A percentile compares a stretch with the other conserved stretches of the same genome.
Conservation (phyloP, 37 sponge, comb jelly and placozoan genomes). For the Lycopodina hypogea region DNA sequence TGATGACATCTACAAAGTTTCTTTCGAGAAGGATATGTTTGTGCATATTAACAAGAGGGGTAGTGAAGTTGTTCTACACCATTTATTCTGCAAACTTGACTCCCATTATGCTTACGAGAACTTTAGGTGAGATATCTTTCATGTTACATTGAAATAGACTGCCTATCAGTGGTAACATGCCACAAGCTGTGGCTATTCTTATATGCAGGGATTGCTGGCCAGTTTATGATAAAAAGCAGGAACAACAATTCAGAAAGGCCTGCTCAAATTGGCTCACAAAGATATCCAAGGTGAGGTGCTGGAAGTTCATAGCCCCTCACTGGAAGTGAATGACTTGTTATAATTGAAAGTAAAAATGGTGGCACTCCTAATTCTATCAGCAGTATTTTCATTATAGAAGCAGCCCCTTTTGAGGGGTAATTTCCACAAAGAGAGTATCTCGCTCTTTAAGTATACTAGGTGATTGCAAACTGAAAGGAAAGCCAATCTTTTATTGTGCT, state of each 20-base stretch:
- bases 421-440: no score
- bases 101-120: conserved; percentile 46
- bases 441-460: no score
- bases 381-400: no score
- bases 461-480: no score
- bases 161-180: background rate
- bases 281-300: conserved; percentile 61
- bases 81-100: conserved; percentile 66
- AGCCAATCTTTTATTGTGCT: no score
- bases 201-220: conserved; percentile 82
- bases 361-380: no score
- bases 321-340: no score
- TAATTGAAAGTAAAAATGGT: no score
- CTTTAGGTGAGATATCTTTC: conserved; percentile 51
- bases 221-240: conserved; percentile 82
- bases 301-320: no score
- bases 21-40: conserved; percentile 69
- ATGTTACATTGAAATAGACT: background rate
- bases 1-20: conserved; percentile 61
- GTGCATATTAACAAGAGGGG: conserved; percentile 74
- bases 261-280: conserved; percentile 60
- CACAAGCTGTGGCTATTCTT: background rate
- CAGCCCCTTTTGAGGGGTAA: no score
- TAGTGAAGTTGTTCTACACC: conserved; percentile 79
- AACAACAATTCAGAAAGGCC: conserved; percentile 74